A percentile compares a stretch with the other conserved stretches of the same genome.
These are phyloP conservation scores for Hermaeophaga mercurialis DNA, from an alignment of 2,888 invertebrate genomes.

Conservation along the genomic window DNA sequence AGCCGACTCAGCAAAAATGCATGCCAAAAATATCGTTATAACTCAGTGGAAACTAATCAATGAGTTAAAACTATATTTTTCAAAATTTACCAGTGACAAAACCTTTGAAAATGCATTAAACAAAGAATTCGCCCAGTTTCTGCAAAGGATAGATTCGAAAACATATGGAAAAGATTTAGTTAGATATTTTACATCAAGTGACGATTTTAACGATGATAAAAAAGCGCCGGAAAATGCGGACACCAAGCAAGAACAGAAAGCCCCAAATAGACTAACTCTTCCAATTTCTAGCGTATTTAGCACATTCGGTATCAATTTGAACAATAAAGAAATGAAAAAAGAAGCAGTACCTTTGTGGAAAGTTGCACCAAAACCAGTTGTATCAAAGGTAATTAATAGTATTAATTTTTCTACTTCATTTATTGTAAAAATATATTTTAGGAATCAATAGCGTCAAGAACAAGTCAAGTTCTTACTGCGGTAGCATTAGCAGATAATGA, in stretches of 20 bases:
- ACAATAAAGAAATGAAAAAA: constrained; percentile 44
- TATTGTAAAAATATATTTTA: constrained; percentile 26
- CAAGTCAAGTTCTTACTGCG: constrained; percentile 69
- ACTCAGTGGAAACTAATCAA: constrained; percentile 59
- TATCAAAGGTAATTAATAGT: constrained; percentile 36
- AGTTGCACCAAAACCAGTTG: constrained; percentile 34
- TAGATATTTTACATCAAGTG: constrained; percentile 46
- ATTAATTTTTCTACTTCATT: neutral
- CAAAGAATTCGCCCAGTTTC: constrained; percentile 60
- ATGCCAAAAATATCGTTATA: constrained; percentile 49
- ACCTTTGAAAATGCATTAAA: constrained; percentile 57
- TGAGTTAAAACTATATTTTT: constrained; percentile 58
- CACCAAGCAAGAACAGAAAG: constrained; percentile 31
- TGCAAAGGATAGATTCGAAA: constrained; percentile 59
- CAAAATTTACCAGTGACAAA: constrained; percentile 57
- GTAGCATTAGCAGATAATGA: constrained; percentile 64
- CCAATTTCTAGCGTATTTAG: constrained; percentile 55
- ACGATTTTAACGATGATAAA: constrained; percentile 1
- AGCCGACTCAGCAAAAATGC: constrained; percentile 49
- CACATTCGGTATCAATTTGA: constrained; percentile 55
- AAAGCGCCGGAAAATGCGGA: constrained; percentile 13
- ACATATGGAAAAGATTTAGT: constrained; percentile 51
- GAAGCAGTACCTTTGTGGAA: constrained; percentile 60
- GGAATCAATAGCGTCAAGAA: constrained; percentile 60
- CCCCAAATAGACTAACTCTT: constrained; percentile 3